phyloP scores from a whole-genome alignment of 2,113 vertebrate species.

The Etia nguti region DNA sequence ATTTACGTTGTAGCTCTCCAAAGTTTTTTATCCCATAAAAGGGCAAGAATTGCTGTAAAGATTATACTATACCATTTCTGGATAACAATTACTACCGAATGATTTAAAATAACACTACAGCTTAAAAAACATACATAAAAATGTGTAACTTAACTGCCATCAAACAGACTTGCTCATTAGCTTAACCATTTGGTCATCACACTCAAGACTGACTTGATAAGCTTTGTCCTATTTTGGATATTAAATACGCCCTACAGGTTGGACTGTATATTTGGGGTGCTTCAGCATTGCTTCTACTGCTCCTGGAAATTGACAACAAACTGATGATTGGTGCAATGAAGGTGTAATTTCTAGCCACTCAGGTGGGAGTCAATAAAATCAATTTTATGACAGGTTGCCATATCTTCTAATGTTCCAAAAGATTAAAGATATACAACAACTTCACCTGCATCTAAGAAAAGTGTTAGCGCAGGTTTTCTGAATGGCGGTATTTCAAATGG shows the following conservation, averaged over 20 bases:
- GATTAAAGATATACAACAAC: not conserved
- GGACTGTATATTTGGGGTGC: not conserved
- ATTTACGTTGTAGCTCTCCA: not conserved
- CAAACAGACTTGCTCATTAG: not conserved
- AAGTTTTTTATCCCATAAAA: accelerated
- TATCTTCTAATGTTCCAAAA: not conserved
- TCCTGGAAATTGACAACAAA: not conserved
- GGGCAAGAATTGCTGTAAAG: not conserved
- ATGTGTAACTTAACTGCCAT: not conserved
- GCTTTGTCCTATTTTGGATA: not conserved
- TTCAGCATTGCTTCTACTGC: not conserved
- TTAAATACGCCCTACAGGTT: not conserved
- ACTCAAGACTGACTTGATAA: not conserved
- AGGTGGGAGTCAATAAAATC: not conserved
- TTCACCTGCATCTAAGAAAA: not conserved
- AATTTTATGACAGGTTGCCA: not conserved
- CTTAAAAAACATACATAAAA: not conserved
- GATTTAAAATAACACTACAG: accelerated
- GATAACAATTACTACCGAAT: not conserved
- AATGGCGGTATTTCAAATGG: not conserved
- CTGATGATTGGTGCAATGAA: not conserved
- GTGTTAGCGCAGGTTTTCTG: not conserved
- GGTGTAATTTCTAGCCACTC: not conserved
- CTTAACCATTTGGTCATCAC: not conserved
- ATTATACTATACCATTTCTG: not conserved